Conservation (phyloP, 2,888 invertebrate species). For the Orthosia cruda region DNA sequence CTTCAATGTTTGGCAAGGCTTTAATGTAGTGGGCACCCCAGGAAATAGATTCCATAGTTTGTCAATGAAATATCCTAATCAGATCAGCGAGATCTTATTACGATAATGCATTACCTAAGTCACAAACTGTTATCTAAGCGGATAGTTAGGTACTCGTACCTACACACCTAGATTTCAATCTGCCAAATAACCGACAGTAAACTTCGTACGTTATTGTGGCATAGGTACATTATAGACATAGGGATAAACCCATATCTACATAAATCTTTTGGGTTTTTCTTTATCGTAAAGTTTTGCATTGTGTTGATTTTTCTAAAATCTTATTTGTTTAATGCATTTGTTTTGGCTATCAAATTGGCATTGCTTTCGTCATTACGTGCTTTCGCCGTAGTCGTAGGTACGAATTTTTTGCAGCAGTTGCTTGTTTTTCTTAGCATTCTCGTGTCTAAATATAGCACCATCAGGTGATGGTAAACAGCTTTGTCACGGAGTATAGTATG, state of each 20-base stretch:
- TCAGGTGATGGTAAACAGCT: constrained; percentile 80
- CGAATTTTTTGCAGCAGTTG: constrained; percentile 27
- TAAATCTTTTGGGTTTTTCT: constrained; percentile 18
- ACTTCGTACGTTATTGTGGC: constrained; percentile 11
- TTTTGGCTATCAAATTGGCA: constrained; percentile 32
- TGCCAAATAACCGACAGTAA: constrained; percentile 3
- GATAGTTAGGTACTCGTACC: too few species aligned
- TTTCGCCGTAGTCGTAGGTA: constrained; percentile 19
- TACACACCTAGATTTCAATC: too few species aligned
- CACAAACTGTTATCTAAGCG: not conserved
- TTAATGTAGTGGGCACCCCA: not conserved
- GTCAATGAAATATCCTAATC: not conserved
- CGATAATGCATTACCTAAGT: not conserved
- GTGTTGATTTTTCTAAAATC: constrained; percentile 5
- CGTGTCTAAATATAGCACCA: constrained; percentile 73
- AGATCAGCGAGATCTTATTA: constrained; percentile 20
- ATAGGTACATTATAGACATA: constrained; percentile 1
- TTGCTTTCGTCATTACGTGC: constrained; percentile 20
- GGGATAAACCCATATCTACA: constrained; percentile 10
- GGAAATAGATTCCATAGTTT: not conserved
- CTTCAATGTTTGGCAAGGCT: constrained; percentile 33
- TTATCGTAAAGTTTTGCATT: not conserved
- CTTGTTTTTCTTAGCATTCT: constrained; percentile 59
- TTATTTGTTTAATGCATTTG: constrained; percentile 21
- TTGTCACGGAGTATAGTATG: constrained; percentile 55